phyloP scores from a whole-genome alignment of 1,140 invertebrate species.

The Caenorhabditis tropicalis region DNA sequence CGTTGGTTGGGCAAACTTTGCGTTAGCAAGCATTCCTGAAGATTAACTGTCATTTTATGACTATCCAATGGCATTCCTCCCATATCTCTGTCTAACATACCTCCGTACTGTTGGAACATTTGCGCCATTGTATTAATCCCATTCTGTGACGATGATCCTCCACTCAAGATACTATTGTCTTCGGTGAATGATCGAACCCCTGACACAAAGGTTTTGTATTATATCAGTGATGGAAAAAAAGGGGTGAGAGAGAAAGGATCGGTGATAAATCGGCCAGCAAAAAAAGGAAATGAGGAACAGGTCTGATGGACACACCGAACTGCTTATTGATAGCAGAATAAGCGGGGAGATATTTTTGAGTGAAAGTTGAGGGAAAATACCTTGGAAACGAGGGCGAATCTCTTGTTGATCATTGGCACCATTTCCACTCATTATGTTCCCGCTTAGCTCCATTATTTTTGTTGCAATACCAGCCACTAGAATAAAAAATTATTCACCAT shows the following conservation, averaged over 20 bases:
- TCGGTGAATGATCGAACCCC: slow-evolving; percentile 40
- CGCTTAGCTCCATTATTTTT: slow-evolving; percentile 13
- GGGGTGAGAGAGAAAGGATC: not conserved
- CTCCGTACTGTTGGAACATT: slow-evolving; percentile 43
- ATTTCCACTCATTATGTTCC: slow-evolving; percentile 21
- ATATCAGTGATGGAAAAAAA: slow-evolving; percentile 21
- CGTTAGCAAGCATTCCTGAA: slow-evolving; percentile 37
- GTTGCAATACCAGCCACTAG: slow-evolving; percentile 2
- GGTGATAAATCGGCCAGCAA: slow-evolving; percentile 16
- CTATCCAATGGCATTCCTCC: not conserved
- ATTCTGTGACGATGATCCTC: slow-evolving; percentile 35
- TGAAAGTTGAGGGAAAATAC: slow-evolving; percentile 6
- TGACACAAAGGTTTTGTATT: slow-evolving; percentile 22
- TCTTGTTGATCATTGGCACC: slow-evolving; percentile 11
- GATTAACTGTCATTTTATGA: not conserved
- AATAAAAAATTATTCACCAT: too few relatives aligned
- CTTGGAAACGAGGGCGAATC: slow-evolving; percentile 35
- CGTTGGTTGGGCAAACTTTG: slow-evolving; percentile 20
- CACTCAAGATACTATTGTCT: slow-evolving; percentile 38
- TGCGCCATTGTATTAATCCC: slow-evolving; percentile 28
- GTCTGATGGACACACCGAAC: slow-evolving; percentile 23
- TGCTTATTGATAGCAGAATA: slow-evolving; percentile 38
- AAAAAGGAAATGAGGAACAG: slow-evolving; percentile 22
- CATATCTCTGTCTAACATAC: not conserved
- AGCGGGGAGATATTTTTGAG: not conserved